Conservation (phyloP, 2,888 invertebrate genomes). For the Proisotoma minuta region DNA sequence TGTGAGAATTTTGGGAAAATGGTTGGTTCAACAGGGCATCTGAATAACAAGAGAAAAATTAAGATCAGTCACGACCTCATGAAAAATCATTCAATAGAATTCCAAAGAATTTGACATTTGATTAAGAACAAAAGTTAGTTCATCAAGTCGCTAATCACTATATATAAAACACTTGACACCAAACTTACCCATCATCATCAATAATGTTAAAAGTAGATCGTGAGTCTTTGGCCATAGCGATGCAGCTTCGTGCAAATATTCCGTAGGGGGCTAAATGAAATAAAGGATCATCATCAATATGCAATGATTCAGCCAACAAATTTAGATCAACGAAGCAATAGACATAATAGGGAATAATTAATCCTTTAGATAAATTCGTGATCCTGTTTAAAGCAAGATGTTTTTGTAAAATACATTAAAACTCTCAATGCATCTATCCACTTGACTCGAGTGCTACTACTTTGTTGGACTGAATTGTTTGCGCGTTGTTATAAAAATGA, state of each 20-base stretch:
- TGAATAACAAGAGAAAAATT: conserved; percentile 48
- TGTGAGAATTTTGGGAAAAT: conserved; percentile 90
- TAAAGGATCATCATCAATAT: conserved; percentile 11
- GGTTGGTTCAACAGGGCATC: conserved; percentile 85
- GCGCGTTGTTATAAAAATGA: no score
- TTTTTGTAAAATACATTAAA: no score
- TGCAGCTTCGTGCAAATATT: conserved; percentile 90
- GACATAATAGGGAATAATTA: conserved; percentile 11
- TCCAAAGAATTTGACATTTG: background rate
- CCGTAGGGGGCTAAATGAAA: conserved; percentile 75
- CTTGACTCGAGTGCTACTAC: no score
- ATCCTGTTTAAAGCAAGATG: background rate
- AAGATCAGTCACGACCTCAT: background rate
- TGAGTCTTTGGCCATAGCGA: conserved; percentile 94
- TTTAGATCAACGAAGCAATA: conserved; percentile 21
- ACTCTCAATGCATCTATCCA: no score
- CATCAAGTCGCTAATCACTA: background rate
- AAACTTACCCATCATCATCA: conserved; percentile 77
- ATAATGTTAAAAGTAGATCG: conserved; percentile 94
- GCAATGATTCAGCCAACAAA: no score
- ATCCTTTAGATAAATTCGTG: conserved; percentile 9
- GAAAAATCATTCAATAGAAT: background rate
- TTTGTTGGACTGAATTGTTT: no score
- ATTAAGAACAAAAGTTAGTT: background rate
- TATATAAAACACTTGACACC: background rate